phyloP scores from a whole-genome alignment of 1,140 invertebrate species.

The Venturia canescens region DNA sequence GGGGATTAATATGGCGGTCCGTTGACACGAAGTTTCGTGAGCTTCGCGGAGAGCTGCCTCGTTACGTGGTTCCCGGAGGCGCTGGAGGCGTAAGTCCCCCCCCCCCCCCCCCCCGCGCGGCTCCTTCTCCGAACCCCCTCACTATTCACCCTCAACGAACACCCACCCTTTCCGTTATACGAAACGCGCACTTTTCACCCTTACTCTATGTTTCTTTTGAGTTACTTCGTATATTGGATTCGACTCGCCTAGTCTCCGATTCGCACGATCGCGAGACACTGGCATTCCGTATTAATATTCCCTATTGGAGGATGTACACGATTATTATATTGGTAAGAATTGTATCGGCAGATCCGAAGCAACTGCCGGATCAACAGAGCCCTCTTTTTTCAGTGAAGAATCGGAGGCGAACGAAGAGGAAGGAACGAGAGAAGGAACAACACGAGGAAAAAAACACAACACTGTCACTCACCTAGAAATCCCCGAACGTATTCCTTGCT shows the following conservation, averaged over 20 bases:
- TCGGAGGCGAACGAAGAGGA: too few relatives aligned
- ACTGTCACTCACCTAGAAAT: too few relatives aligned
- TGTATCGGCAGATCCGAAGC: too few relatives aligned
- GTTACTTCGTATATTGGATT: not conserved
- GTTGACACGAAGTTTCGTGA: conserved; percentile 65
- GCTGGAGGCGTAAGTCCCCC: conserved; percentile 40
- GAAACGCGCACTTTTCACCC: conserved; percentile 46
- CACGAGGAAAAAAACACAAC: too few relatives aligned
- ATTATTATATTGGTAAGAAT: not conserved
- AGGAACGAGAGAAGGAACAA: too few relatives aligned
- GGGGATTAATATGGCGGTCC: conserved; percentile 73
- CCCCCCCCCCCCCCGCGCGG: not conserved
- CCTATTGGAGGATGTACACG: too few relatives aligned
- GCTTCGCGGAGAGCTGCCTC: conserved; percentile 39
- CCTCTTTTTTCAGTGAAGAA: not conserved
- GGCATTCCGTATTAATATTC: not conserved
- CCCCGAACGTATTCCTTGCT: too few relatives aligned
- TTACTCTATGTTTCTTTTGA: conserved; percentile 19
- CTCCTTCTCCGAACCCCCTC: too few relatives aligned
- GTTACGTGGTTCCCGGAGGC: conserved; percentile 36
- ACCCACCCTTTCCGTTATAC: conserved; percentile 43
- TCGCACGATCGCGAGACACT: conserved; percentile 13
- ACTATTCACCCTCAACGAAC: not conserved
- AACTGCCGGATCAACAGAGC: too few relatives aligned
- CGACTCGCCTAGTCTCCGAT: conserved; percentile 10